Conservation (phyloP, 1,140 invertebrate species). For the Araneus ventricosus region DNA sequence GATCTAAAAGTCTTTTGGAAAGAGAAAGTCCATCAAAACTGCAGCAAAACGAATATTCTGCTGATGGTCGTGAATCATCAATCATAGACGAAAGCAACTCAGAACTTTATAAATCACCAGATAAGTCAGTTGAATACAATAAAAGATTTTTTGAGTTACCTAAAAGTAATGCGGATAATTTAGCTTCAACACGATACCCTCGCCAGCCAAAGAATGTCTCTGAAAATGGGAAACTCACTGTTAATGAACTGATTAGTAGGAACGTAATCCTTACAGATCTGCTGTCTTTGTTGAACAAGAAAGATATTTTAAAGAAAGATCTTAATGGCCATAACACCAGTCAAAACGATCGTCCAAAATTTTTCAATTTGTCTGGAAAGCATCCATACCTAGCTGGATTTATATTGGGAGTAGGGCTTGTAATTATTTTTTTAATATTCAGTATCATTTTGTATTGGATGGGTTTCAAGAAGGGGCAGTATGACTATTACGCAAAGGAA, state of each 20-base stretch:
- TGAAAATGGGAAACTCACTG: not conserved
- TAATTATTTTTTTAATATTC: not conserved
- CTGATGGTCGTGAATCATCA: not conserved
- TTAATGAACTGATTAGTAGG: not conserved
- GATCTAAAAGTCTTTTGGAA: no score
- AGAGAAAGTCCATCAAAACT: not conserved
- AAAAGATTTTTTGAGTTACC: not conserved
- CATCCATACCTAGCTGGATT: not conserved
- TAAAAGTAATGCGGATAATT: not conserved
- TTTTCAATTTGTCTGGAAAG: not conserved
- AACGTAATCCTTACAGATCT: not conserved
- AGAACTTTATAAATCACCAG: not conserved
- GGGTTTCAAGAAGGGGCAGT: not conserved
- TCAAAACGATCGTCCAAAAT: not conserved
- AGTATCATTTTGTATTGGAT: not conserved
- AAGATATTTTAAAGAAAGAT: not conserved
- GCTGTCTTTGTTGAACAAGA: not conserved
- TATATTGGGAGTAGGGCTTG: not conserved
- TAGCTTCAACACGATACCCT: not conserved
- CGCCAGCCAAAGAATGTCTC: not conserved
- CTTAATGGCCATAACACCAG: not conserved
- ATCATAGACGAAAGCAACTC: not conserved
- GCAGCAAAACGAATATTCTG: not conserved
- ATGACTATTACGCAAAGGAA: not conserved
- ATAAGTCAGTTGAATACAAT: not conserved